Conservation (phyloP, 2,113 vertebrate genomes). For the Zosterops hypoxanthus region DNA sequence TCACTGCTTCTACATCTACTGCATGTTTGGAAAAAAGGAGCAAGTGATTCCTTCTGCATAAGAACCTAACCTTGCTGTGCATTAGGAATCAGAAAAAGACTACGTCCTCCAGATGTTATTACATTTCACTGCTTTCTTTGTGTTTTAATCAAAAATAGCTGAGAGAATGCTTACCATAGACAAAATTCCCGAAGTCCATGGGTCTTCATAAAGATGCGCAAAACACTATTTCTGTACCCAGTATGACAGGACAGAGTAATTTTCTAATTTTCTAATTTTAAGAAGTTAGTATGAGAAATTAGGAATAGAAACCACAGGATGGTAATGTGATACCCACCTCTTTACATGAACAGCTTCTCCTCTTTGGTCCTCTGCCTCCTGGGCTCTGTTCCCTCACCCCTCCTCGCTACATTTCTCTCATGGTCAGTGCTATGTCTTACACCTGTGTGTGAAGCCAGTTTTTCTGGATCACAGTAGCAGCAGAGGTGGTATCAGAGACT, state of each 20-base stretch:
- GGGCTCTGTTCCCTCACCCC: background rate
- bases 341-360: background rate
- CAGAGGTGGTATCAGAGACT: background rate
- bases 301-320: background rate
- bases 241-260: background rate
- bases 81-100: background rate
- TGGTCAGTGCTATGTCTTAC: background rate
- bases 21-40: background rate
- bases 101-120: background rate
- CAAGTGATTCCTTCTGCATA: background rate
- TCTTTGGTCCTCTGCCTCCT: background rate
- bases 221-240: background rate
- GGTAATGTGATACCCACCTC: background rate
- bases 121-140: background rate
- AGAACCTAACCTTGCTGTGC: background rate
- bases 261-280: background rate
- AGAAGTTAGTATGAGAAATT: background rate
- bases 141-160: background rate
- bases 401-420: background rate
- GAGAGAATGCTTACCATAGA: background rate
- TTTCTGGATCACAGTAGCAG: background rate
- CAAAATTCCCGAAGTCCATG: background rate
- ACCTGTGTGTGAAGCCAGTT: background rate
- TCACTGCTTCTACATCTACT: background rate
- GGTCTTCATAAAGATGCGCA: background rate